Percentiles rank a stretch among this genome's conserved stretches.
Evolutionary conservation across 2,888 invertebrate species (phyloP).

Genomic region (Esperia sulphurella): DNA sequence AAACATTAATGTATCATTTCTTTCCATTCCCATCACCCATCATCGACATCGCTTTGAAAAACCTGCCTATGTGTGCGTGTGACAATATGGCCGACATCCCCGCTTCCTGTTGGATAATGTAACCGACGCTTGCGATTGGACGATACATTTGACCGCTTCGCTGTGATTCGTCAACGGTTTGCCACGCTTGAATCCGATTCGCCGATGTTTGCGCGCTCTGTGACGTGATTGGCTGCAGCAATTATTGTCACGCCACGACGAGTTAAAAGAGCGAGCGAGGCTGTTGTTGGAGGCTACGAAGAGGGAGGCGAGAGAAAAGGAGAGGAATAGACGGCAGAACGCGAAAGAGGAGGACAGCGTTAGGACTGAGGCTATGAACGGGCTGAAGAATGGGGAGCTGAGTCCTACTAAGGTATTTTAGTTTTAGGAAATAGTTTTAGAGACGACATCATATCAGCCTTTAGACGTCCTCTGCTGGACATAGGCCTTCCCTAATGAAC

Average conservation of each 20-base stretch:
- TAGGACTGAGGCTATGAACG: conserved; percentile 81
- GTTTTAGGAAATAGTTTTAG: conserved; percentile 11
- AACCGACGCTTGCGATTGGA: conserved; percentile 34
- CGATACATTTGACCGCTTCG: conserved; percentile 24
- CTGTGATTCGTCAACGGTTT: conserved; percentile 18
- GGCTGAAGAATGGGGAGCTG: conserved; percentile 54
- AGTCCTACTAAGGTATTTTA: conserved; percentile 61
- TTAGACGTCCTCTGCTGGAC: too few species aligned
- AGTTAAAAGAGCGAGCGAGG: conserved; percentile 90
- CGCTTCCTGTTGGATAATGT: conserved; percentile 36
- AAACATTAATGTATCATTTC: conserved; percentile 18
- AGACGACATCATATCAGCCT: conserved; percentile 1
- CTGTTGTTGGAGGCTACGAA: conserved; percentile 90
- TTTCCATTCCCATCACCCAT: conserved; percentile 45
- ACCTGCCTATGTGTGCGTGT: conserved; percentile 44
- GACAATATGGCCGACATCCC: conserved; percentile 27
- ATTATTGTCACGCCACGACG: conserved; percentile 88
- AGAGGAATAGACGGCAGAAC: conserved; percentile 47
- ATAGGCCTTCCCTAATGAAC: too few species aligned
- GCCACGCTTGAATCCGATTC: conserved; percentile 21
- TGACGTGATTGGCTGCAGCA: conserved; percentile 68
- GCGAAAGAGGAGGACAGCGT: conserved; percentile 81
- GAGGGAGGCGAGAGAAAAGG: conserved; percentile 80
- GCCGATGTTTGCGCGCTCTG: conserved; percentile 13
- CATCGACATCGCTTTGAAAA: conserved; percentile 44